phyloP scores from a whole-genome alignment of 2,113 vertebrate species.

The Bettongia penicillata region DNA sequence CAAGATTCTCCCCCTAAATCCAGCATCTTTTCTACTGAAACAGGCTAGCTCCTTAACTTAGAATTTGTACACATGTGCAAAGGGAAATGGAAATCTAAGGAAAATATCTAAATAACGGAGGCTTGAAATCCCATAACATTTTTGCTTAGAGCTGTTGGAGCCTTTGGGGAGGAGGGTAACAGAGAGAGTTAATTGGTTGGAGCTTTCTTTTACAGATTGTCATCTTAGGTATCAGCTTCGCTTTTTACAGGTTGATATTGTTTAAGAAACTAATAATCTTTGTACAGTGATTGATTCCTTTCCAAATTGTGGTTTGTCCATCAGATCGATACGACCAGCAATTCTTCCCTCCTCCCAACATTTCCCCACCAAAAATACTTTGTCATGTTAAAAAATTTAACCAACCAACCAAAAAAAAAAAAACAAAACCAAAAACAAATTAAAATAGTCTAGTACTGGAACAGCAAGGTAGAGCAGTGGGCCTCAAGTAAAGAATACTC shows the following conservation, averaged over 20 bases:
- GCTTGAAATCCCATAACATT: not conserved
- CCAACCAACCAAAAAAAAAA: not conserved
- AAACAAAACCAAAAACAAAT: not conserved
- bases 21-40: not conserved
- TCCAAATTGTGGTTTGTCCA: not conserved
- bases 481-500: not conserved
- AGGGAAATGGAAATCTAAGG: not conserved
- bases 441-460: not conserved
- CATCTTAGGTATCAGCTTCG: not conserved
- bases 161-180: not conserved
- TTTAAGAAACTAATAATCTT: not conserved
- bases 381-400: not conserved
- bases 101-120: not conserved
- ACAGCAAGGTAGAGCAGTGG: not conserved
- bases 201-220: not conserved
- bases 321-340: not conserved
- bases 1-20: not conserved
- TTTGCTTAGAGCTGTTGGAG: not conserved
- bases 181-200: not conserved
- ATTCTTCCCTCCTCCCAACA: not conserved
- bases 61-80: not conserved
- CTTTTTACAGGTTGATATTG: not conserved
- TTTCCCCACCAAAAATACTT: not conserved
- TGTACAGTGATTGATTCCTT: not conserved
- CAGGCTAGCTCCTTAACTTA: not conserved